These are phyloP conservation scores for Thripadectes ignobilis DNA, from an alignment of 2,797 vertebrate species.

Conservation along the genomic window DNA sequence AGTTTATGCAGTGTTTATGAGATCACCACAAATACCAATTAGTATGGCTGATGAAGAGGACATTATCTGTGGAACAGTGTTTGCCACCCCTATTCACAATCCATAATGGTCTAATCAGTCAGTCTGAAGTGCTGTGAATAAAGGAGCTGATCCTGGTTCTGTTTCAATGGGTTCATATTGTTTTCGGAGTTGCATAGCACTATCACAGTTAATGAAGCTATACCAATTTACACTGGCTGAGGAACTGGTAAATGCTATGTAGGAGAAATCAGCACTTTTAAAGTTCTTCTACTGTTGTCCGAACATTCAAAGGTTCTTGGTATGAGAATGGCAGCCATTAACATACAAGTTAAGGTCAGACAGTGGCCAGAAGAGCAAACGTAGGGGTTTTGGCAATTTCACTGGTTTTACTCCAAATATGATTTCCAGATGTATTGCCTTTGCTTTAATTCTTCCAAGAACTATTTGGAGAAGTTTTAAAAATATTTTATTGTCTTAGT, in stretches of 20 bases:
- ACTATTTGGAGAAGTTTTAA: slow-evolving; percentile 61
- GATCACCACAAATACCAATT: slow-evolving; percentile 55
- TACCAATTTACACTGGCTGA: background rate
- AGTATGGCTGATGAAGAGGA: slow-evolving; percentile 44
- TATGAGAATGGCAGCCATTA: background rate
- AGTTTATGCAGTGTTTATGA: slow-evolving; percentile 27
- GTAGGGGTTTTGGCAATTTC: slow-evolving; percentile 48
- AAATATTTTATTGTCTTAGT: slow-evolving; percentile 52
- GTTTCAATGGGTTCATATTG: slow-evolving; percentile 23
- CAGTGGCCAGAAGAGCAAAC: slow-evolving; percentile 45
- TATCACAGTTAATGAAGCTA: background rate
- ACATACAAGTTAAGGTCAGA: background rate
- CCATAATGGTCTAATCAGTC: slow-evolving; percentile 49
- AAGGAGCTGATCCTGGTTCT: slow-evolving; percentile 41
- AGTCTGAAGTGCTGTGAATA: slow-evolving; percentile 27
- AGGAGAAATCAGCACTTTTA: background rate
- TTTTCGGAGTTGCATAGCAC: background rate
- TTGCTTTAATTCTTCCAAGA: slow-evolving; percentile 68
- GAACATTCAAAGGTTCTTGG: background rate
- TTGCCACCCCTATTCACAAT: slow-evolving; percentile 32
- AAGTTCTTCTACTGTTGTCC: background rate
- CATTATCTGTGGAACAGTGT: slow-evolving; percentile 30
- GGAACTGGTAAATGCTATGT: background rate
- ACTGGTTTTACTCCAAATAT: slow-evolving; percentile 15
- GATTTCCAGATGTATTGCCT: slow-evolving; percentile 69